phyloP scores from a whole-genome alignment of 2,888 invertebrate species.

The Liopterus haemorrhoidalis region DNA sequence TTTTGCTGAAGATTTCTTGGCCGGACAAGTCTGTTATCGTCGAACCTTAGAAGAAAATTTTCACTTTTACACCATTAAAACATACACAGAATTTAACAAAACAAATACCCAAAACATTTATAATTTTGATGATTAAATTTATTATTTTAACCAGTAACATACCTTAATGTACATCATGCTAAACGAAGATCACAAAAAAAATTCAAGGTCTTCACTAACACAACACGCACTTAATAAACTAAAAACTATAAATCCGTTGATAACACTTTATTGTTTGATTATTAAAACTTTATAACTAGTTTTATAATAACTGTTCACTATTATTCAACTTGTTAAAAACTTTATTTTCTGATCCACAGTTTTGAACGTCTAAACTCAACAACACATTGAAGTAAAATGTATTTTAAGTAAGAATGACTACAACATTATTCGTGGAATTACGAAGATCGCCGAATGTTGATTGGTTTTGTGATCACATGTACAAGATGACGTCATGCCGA shows the following conservation, averaged over 20 bases:
- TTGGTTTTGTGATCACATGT: slow-evolving; percentile 19
- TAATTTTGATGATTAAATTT: slow-evolving; percentile 3
- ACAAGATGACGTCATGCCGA: slow-evolving; percentile 6
- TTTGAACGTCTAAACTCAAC: not conserved
- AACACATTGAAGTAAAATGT: slow-evolving; percentile 34
- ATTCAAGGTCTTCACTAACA: slow-evolving; percentile 22
- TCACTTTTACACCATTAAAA: not conserved
- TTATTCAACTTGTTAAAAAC: too few species aligned
- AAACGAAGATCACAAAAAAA: slow-evolving; percentile 19
- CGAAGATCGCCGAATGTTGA: slow-evolving; percentile 6
- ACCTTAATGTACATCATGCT: slow-evolving; percentile 19
- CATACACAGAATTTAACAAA: not conserved
- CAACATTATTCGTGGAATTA: slow-evolving; percentile 39
- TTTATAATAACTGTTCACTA: too few species aligned
- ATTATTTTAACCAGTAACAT: slow-evolving; percentile 10
- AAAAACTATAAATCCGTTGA: too few species aligned
- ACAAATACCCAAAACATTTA: slow-evolving; percentile 1
- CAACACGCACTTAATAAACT: slow-evolving; percentile 9
- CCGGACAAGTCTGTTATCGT: slow-evolving; percentile 17
- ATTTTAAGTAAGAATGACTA: slow-evolving; percentile 43
- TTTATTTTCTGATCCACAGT: too few species aligned
- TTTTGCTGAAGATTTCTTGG: slow-evolving; percentile 16
- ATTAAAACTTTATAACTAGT: too few species aligned
- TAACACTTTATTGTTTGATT: too few species aligned
- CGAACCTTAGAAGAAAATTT: slow-evolving; percentile 19